Evolutionary conservation across 35 echinoderm and acorn worm genomes (phyloP), one percentile per base, ranked within the genome.

Genomic region (Ptychodera flava): DNA sequence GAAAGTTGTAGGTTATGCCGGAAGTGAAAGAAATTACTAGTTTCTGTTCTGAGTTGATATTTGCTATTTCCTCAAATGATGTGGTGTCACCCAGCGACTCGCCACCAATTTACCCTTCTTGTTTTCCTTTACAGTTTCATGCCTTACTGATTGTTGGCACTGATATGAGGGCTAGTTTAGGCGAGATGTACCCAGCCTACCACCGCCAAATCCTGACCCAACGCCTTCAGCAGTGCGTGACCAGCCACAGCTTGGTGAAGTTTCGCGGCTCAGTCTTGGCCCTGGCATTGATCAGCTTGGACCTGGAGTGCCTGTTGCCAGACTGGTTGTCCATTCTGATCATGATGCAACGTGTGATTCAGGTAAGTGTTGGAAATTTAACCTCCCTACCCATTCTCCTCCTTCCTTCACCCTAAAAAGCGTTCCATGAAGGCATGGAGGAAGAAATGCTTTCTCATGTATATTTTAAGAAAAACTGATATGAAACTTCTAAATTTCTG

Each of bases 281-380:
- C 12, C 83, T 93, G 36, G 89, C 87, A 81, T 38, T 99, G 88
- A 80, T 99, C 10, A 99, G 96, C 77, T 83, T 97, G 88, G 96
- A 99, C 77, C 84, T 99, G 83, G 92, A 94, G 80, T 88, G 90
- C 34, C 85, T 99, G n/a, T 85, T 90, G 6, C 87, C 87, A 80
- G 93, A 94, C 79, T 99, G 96, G 96, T 76, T 99, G 38, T 45
- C 92, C 75, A 81, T 99, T 16, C 92, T 91, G 29, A 86, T 92
- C 28, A 90, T 92, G 87, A 36, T 99, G 83, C 96, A 99, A 33
- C 79, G 88, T 28, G 79, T 92, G 27, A 82, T 99, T 38, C 81
- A 85, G 90, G 96, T 99, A 93, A 83, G 90, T 64, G n/a, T n/a
- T n/a, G n/a, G n/a, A n/a, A n/a, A n/a, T n/a, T n/a, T n/a, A n/a